These are phyloP conservation scores for Oplegnathus fasciatus DNA, from an alignment of 2,113 vertebrate genomes.

Conservation along the genomic window DNA sequence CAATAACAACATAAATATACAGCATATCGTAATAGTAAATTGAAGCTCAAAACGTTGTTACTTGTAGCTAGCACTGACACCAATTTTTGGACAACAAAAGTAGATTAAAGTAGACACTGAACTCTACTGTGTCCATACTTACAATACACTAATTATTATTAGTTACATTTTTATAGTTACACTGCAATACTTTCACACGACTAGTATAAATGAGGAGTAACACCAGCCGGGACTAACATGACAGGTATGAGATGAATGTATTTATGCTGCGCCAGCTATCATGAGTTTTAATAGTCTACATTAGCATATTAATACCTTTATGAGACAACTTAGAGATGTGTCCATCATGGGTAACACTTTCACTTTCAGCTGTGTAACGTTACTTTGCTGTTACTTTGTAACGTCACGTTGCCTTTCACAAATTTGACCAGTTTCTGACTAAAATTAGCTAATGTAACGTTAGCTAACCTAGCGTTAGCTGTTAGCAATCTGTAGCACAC, in stretches of 20 bases:
- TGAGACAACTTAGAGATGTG: background rate
- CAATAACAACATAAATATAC: background rate
- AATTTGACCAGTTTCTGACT: background rate
- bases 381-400: background rate
- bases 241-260: background rate
- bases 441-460: background rate
- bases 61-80: too few species aligned
- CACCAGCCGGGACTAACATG: background rate
- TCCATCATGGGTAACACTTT: background rate
- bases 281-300: background rate
- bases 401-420: background rate
- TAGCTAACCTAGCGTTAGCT: slow-evolving; percentile 37
- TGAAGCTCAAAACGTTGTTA: background rate
- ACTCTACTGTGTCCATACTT: too few species aligned
- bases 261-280: background rate
- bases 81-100: background rate
- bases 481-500: slow-evolving; percentile 20
- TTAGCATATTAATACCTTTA: too few species aligned
- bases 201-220: background rate
- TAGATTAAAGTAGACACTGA: background rate
- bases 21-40: background rate
- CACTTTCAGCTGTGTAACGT: too few species aligned
- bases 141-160: background rate
- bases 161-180: background rate
- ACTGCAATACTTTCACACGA: background rate